Conservation (phyloP, 1,140 invertebrate genomes). For the Anoplophora glabripennis region DNA sequence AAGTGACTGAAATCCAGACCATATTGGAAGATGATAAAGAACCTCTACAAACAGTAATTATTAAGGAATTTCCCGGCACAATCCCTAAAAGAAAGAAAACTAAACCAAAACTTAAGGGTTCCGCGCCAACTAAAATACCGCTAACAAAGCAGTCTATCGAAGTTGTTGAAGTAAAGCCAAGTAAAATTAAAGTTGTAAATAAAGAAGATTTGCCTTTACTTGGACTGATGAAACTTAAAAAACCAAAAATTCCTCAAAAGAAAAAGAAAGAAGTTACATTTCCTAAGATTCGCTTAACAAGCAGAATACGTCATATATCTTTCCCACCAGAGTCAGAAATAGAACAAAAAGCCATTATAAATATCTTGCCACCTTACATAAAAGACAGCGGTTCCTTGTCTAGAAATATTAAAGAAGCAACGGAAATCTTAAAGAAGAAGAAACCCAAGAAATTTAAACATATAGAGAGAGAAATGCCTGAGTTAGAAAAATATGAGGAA, state of each 20-base stretch:
- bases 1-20: constrained; percentile 44
- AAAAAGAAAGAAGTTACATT: constrained; percentile 51
- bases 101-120: neutral
- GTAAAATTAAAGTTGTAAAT: constrained; percentile 22
- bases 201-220: constrained; percentile 32
- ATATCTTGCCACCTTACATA: constrained; percentile 53
- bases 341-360: constrained; percentile 53
- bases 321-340: constrained; percentile 55
- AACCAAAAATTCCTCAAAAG: constrained; percentile 37
- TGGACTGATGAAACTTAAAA: constrained; percentile 39
- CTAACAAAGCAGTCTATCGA: constrained; percentile 25
- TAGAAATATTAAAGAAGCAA: constrained; percentile 66
- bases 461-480: constrained; percentile 67
- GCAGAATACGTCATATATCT: constrained; percentile 58
- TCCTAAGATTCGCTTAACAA: constrained; percentile 65
- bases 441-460: constrained; percentile 60
- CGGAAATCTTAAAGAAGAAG: constrained; percentile 60
- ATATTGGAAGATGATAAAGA: constrained; percentile 44
- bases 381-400: constrained; percentile 63
- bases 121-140: constrained; percentile 12
- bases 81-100: neutral
- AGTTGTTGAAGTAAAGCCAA: constrained; percentile 34
- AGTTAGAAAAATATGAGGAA: constrained; percentile 68
- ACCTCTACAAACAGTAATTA: constrained; percentile 38
- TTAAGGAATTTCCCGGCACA: constrained; percentile 25